phyloP scores from a whole-genome alignment of 2,113 vertebrate species.

The Delphinapterus leucas region DNA sequence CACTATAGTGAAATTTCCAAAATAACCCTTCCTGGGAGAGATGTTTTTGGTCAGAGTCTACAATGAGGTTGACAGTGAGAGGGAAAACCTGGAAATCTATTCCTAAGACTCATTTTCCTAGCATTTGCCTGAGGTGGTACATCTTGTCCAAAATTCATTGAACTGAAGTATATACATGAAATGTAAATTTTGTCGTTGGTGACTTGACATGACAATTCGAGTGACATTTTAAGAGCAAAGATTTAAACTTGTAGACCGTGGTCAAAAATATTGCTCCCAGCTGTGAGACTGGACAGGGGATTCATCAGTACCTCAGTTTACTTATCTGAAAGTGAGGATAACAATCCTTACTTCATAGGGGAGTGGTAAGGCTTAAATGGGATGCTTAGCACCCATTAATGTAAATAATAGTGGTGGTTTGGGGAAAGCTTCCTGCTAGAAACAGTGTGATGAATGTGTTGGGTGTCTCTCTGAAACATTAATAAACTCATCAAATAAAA shows the following conservation, averaged over 20 bases:
- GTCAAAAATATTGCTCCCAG: background rate
- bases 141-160: background rate
- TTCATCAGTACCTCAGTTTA: background rate
- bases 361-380: background rate
- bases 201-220: background rate
- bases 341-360: background rate
- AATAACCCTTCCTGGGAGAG: background rate
- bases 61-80: background rate
- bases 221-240: background rate
- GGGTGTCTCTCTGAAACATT: background rate
- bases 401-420: background rate
- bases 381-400: background rate
- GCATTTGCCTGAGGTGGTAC: background rate
- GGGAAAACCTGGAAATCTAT: background rate
- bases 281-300: background rate
- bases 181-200: background rate
- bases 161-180: background rate
- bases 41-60: background rate
- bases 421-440: background rate
- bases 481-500: background rate
- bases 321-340: background rate
- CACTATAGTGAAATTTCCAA: background rate
- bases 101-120: background rate
- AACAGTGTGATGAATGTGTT: background rate
- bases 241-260: background rate